phyloP scores from a whole-genome alignment of 2,113 vertebrate species.

The Spheniscus mendiculus region DNA sequence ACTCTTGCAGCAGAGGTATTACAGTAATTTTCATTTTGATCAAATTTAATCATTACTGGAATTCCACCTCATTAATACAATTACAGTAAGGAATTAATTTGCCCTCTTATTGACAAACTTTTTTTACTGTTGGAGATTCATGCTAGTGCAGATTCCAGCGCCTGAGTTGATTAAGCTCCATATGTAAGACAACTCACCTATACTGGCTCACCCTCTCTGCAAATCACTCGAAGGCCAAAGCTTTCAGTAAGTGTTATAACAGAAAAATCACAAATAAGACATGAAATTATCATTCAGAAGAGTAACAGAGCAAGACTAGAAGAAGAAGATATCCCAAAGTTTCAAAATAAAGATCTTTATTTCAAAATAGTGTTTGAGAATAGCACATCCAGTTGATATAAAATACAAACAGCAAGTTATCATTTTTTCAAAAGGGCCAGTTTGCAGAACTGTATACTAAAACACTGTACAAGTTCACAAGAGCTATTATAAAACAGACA shows the following conservation, averaged over 20 bases:
- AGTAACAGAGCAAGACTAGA: neutral
- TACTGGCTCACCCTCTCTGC: neutral
- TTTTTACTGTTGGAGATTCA: neutral
- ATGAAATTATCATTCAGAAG: neutral
- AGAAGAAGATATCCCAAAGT: neutral
- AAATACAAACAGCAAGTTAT: slow-evolving; percentile 59
- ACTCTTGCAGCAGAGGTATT: neutral
- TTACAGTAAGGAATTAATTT: neutral
- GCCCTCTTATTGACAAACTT: neutral
- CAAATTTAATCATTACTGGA: neutral
- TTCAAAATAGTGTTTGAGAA: slow-evolving; percentile 74
- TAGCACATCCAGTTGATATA: slow-evolving; percentile 72
- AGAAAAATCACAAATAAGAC: neutral
- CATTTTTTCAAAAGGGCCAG: slow-evolving; percentile 38
- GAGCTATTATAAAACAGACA: slow-evolving; percentile 47
- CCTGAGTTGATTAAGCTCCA: neutral
- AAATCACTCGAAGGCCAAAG: neutral
- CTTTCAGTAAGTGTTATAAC: neutral
- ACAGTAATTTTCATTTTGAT: neutral
- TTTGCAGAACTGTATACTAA: slow-evolving; percentile 42
- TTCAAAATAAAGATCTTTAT: slow-evolving; percentile 75
- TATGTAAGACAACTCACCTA: neutral
- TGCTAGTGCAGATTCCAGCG: neutral
- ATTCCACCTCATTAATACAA: neutral
- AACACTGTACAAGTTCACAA: slow-evolving; percentile 41